Evolutionary conservation across 2,797 vertebrate species (phyloP), one percentile per base, ranked within the genome.

Genomic region (Kryptolebias ocellatus): DNA sequence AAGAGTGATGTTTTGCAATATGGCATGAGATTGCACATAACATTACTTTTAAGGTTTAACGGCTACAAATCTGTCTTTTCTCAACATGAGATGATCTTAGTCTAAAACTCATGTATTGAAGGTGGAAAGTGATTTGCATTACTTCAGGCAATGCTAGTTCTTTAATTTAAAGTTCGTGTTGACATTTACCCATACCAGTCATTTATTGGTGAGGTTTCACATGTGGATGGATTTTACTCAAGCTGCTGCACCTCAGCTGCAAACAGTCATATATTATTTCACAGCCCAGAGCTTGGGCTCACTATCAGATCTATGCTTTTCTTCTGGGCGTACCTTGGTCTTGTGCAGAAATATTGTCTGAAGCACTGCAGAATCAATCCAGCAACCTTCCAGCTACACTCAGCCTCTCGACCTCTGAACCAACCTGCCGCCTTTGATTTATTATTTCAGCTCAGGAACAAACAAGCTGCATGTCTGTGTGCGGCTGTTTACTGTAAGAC

Each of bases 361-460:
- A 51, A 14, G 49, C 0, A 2, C 58, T 18, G 39, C 57, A 66
- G 76, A 80, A 69, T 73, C 70, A 74, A 84, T 69, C 68, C 49
- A 53, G 53, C 60, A 67, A 70, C 68, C 66, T 47, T 49, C 54
- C 42, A 28, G 55, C 64, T 59, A 61, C 45, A 15, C 50, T 49
- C 64, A 15, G 66, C 45, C 73, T 57, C 61, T 60, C 11, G 45
- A 83, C 72, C 76, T 54, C 61, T 42, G 52, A 74, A 65, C 74
- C 76, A 47, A 64, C 61, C 50, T 47, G 71, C 72, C n/a, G 45
- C 24, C 74, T 76, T 75, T 78, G 77, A 88, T 89, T 85, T 89
- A 86, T 83, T 74, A 83, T 78, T 83, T 76, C 77, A 80, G 66
- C 46, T 39, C 16, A 53, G 72, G 52, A 72, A 79, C 78, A 84